A percentile compares a stretch with the other conserved stretches of the same genome.
These are phyloP conservation scores for Ornithoptera priamus DNA, from an alignment of 2,888 invertebrate genomes.

Conservation along the genomic window DNA sequence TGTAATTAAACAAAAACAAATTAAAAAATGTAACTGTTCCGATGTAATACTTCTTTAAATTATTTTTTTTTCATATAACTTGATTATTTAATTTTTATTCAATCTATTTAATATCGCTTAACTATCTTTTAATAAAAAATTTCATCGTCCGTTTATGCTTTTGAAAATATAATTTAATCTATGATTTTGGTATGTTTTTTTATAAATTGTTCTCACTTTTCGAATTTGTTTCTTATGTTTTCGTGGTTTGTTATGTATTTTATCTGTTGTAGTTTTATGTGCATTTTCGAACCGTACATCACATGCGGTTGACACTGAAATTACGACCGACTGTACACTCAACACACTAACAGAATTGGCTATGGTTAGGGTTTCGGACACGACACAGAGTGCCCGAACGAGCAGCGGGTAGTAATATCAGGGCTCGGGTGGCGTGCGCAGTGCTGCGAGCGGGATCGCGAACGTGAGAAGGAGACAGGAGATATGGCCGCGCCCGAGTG, in stretches of 20 bases:
- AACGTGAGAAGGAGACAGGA: conserved; percentile 62
- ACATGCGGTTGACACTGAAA: conserved; percentile 20
- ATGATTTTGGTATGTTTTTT: not conserved
- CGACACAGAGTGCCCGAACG: conserved; percentile 71
- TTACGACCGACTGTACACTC: conserved; percentile 45
- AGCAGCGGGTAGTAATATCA: conserved; percentile 73
- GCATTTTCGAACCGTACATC: conserved; percentile 19
- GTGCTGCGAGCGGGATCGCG: conserved; percentile 67
- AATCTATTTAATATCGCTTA: no score
- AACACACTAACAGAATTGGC: conserved; percentile 49
- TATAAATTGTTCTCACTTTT: not conserved
- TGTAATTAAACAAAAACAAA: no score
- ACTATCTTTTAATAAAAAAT: not conserved
- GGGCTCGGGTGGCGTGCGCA: conserved; percentile 75
- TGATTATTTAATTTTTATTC: no score
- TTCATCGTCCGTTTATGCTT: not conserved
- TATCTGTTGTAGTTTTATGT: not conserved
- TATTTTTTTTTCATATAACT: no score
- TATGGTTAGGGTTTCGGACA: conserved; percentile 72
- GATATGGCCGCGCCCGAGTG: conserved; percentile 78
- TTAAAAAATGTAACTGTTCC: no score
- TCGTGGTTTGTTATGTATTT: not conserved
- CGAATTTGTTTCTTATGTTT: not conserved
- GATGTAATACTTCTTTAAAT: no score
- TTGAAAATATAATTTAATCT: not conserved